These are phyloP conservation scores for Thunnus maccoyii DNA, from an alignment of 2,113 vertebrate genomes.

Conservation along the genomic window DNA sequence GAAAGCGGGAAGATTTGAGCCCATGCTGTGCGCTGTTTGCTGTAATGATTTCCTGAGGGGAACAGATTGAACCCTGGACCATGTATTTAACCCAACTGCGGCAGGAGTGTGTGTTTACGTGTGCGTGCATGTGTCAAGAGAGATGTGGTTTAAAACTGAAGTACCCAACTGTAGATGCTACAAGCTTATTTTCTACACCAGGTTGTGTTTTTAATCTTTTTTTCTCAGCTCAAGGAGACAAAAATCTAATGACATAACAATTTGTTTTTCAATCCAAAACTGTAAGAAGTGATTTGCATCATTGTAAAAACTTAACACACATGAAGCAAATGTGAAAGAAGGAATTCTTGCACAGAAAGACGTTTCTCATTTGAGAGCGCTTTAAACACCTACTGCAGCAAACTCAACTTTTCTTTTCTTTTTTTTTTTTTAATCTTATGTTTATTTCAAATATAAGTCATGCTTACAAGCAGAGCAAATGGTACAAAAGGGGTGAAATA, in stretches of 20 bases:
- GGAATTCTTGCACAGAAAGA: constrained; percentile 9
- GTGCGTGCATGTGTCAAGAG: constrained; percentile 9
- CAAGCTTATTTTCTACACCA: neutral
- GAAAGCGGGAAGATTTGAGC: constrained; percentile 36
- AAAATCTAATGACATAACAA: neutral
- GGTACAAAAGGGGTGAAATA: constrained; percentile 40
- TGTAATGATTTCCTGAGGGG: constrained; percentile 57
- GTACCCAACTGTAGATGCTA: neutral
- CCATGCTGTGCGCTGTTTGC: constrained; percentile 44
- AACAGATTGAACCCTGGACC: constrained; percentile 52
- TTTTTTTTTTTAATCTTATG: constrained; percentile 3
- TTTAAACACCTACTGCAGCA: constrained; percentile 39
- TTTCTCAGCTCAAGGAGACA: neutral
- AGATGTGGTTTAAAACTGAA: neutral
- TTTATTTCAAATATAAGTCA: constrained; percentile 79
- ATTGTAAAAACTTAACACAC: neutral
- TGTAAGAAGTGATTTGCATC: constrained; percentile 3
- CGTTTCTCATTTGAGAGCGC: neutral
- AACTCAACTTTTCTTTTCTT: constrained; percentile 31
- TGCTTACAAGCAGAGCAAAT: constrained; percentile 74
- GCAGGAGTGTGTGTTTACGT: constrained; percentile 7
- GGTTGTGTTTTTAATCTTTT: neutral
- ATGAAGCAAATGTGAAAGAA: neutral
- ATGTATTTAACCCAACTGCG: constrained; percentile 31
- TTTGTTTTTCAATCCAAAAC: neutral